Evolutionary conservation across 2,113 vertebrate species (phyloP).

Genomic region (Menura novaehollandiae): DNA sequence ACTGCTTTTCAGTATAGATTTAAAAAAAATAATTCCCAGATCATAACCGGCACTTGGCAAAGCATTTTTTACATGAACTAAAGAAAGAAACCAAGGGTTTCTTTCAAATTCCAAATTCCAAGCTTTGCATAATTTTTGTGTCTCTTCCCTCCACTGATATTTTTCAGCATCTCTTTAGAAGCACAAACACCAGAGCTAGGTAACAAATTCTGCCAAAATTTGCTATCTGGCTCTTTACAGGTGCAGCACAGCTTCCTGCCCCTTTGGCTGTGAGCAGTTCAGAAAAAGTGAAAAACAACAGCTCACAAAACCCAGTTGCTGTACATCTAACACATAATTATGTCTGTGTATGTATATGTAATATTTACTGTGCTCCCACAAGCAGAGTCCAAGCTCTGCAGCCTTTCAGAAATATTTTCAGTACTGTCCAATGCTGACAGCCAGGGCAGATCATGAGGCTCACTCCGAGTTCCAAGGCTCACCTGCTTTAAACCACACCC

Average conservation of each 20-base stretch:
- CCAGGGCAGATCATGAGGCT: neutral
- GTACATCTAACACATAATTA: neutral
- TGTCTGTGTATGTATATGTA: neutral
- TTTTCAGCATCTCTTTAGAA: neutral
- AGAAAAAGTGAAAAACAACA: neutral
- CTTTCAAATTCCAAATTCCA: too few species aligned
- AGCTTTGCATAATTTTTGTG: neutral
- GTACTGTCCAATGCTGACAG: neutral
- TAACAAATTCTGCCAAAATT: neutral
- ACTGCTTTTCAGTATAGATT: neutral
- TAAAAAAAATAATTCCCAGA: neutral
- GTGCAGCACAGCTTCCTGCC: neutral
- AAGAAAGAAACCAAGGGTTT: neutral
- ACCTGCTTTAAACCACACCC: neutral
- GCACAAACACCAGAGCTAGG: neutral
- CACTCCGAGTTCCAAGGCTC: neutral
- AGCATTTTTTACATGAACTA: neutral
- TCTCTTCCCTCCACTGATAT: neutral
- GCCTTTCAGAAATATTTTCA: neutral
- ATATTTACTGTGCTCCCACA: neutral
- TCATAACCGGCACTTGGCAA: neutral
- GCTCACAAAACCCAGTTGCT: neutral
- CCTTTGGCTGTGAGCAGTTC: neutral
- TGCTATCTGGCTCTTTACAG: neutral
- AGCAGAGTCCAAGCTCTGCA: neutral